Evolutionary conservation across 2,797 vertebrate species (phyloP), one percentile per base, ranked within the genome.

Genomic region (Chloroceryle amazona): DNA sequence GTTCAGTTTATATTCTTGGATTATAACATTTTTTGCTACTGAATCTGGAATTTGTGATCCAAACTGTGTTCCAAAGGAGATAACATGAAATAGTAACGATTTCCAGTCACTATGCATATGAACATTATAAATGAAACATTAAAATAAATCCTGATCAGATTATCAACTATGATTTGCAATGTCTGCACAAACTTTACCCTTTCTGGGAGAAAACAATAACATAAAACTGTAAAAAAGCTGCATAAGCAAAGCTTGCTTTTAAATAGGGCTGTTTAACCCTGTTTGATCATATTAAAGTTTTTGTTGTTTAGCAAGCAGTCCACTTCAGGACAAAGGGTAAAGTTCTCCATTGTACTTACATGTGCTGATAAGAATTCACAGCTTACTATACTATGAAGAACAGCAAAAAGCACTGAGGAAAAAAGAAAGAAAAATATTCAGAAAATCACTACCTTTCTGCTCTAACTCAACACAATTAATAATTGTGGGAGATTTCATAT

Each of bases 1-100:
- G 7, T 73, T 81, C 31, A 25, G 25, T 83, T 61, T 71, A 67
- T 74, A 54, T 71, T 71, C 58, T 72, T 67, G 12, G 9, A 2
- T 78, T 66, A 41, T 26, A 55, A 60, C 0, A 6, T 58, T 68
- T 84, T 92, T 76, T 0, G 0, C 46, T 76, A 51, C 23, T 55
- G 28, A 55, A 79, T 9, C 9, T 11, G n/a, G 19, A 74, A 70
- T 55, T 86, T 79, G 44, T 55, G 10, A 82, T 62, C 11, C 47
- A 62, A 80, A 87, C 13, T 67, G 14, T 44, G 9, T 82, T 37
- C 39, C 67, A 60, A 44, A 76, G 28, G 60, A 92, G 12, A 26
- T 15, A 93, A 80, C 10, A 9, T 28, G 54, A 82, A 85, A 82
- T 82, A 89, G 35, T 51, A 95, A 81, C 37, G 81, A 96, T 91